phyloP scores from a whole-genome alignment of 2,888 invertebrate species.

The Operophtera brumata region DNA sequence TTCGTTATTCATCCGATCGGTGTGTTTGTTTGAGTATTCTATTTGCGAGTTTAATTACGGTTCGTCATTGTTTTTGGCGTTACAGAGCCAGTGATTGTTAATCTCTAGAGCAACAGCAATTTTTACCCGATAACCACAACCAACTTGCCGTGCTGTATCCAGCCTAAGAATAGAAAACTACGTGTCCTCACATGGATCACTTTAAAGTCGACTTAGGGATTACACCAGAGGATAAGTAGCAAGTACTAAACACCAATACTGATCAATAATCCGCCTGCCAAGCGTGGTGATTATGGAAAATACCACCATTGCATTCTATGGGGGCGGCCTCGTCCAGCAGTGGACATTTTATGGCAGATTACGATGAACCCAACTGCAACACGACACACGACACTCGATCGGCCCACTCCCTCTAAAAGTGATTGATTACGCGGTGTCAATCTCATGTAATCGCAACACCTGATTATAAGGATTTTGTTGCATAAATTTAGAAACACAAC shows the following conservation, averaged over 20 bases:
- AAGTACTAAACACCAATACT: too few relatives aligned
- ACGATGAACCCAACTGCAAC: too few relatives aligned
- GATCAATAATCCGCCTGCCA: too few relatives aligned
- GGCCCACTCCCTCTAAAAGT: slow-evolving; percentile 59
- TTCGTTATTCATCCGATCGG: slow-evolving; percentile 38
- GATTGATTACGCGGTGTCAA: slow-evolving; percentile 73
- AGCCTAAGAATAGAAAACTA: too few relatives aligned
- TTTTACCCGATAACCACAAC: slow-evolving; percentile 73
- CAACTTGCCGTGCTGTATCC: too few relatives aligned
- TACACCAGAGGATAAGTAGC: too few relatives aligned
- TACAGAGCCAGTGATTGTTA: slow-evolving; percentile 51
- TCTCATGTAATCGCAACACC: slow-evolving; percentile 65
- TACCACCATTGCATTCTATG: too few relatives aligned
- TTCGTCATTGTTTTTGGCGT: slow-evolving; percentile 39
- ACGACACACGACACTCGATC: slow-evolving; percentile 58
- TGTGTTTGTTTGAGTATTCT: slow-evolving; percentile 43
- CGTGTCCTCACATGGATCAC: too few relatives aligned
- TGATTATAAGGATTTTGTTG: slow-evolving; percentile 51
- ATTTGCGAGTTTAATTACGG: slow-evolving; percentile 39
- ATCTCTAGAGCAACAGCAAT: slow-evolving; percentile 67
- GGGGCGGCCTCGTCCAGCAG: too few relatives aligned
- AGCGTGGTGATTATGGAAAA: too few relatives aligned
- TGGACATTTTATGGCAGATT: too few relatives aligned
- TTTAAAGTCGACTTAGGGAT: too few relatives aligned
- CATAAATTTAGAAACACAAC: slow-evolving; percentile 33